Evolutionary conservation across 2,797 vertebrate genomes (phyloP).

Genomic region (Gastrophryne carolinensis): DNA sequence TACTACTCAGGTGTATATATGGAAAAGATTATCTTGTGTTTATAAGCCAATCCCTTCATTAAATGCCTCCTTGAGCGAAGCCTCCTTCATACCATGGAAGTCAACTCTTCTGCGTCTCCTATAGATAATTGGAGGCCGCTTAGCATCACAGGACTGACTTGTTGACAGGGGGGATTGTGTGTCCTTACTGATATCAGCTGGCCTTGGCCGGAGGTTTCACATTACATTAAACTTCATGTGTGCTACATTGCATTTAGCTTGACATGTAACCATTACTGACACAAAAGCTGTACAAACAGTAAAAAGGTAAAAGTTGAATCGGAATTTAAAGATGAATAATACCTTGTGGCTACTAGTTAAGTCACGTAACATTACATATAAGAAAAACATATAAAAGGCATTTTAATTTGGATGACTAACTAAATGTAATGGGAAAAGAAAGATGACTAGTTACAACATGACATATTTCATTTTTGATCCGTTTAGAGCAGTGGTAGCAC

Average conservation of each 20-base stretch:
- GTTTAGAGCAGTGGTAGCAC: too few relatives aligned
- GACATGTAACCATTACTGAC: background rate
- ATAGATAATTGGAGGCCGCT: conserved; percentile 75
- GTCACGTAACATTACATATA: too few relatives aligned
- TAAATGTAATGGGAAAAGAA: too few relatives aligned
- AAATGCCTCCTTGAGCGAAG: conserved; percentile 69
- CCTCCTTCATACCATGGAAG: conserved; percentile 61
- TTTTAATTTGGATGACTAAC: too few relatives aligned
- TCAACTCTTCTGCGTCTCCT: conserved; percentile 63
- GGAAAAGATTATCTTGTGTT: conserved; percentile 78
- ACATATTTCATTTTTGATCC: too few relatives aligned
- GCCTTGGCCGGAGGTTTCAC: conserved; percentile 62
- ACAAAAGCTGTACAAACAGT: background rate
- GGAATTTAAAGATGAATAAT: too few relatives aligned
- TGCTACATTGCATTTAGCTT: background rate
- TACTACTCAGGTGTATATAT: conserved; percentile 79
- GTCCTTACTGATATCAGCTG: conserved; percentile 73
- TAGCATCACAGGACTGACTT: conserved; percentile 66
- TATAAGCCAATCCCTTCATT: conserved; percentile 74
- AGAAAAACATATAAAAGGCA: too few relatives aligned
- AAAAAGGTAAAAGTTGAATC: too few relatives aligned
- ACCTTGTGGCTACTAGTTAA: too few relatives aligned
- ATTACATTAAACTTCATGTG: conserved; percentile 54
- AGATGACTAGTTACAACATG: too few relatives aligned
- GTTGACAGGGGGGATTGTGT: conserved; percentile 64